phyloP scores from a whole-genome alignment of 2,113 vertebrate species.

The Colossoma macropomum region DNA sequence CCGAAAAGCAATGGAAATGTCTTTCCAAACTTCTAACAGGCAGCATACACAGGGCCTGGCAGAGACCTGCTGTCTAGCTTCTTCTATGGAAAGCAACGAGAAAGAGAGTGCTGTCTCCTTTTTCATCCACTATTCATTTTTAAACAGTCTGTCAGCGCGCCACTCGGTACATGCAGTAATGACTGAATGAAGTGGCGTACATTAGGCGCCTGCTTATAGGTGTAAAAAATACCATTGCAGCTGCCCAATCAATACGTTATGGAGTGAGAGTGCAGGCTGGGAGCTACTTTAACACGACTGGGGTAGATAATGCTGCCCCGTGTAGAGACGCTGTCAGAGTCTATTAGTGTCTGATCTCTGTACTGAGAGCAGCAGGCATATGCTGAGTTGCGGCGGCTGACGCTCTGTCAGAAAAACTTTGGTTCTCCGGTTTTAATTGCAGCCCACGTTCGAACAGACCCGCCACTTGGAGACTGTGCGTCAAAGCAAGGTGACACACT shows the following conservation, averaged over 20 bases:
- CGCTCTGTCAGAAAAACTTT: constrained; percentile 25
- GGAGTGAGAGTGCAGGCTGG: constrained; percentile 77
- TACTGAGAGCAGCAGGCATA: constrained; percentile 72
- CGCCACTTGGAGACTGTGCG: constrained; percentile 16
- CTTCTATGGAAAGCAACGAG: neutral
- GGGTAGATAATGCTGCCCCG: constrained; percentile 89
- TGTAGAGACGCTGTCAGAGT: constrained; percentile 83
- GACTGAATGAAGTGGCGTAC: constrained; percentile 59
- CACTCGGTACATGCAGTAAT: constrained; percentile 50
- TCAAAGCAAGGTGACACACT: neutral
- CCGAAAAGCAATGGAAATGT: neutral
- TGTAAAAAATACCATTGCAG: constrained; percentile 83
- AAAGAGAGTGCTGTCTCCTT: constrained; percentile 63
- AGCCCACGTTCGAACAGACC: constrained; percentile 34
- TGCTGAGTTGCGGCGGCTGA: constrained; percentile 38
- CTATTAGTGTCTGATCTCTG: constrained; percentile 78
- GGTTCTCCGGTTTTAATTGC: constrained; percentile 52
- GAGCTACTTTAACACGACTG: constrained; percentile 82
- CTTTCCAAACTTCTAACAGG: neutral
- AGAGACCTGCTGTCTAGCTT: neutral
- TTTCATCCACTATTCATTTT: constrained; percentile 72
- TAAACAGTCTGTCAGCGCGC: constrained; percentile 70
- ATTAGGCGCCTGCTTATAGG: constrained; percentile 71
- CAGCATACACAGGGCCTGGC: neutral
- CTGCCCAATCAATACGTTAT: constrained; percentile 83